Base-by-base conservation (phyloP, 2,797 vertebrate genomes). In the Rhinogobio ventralis region DNA sequence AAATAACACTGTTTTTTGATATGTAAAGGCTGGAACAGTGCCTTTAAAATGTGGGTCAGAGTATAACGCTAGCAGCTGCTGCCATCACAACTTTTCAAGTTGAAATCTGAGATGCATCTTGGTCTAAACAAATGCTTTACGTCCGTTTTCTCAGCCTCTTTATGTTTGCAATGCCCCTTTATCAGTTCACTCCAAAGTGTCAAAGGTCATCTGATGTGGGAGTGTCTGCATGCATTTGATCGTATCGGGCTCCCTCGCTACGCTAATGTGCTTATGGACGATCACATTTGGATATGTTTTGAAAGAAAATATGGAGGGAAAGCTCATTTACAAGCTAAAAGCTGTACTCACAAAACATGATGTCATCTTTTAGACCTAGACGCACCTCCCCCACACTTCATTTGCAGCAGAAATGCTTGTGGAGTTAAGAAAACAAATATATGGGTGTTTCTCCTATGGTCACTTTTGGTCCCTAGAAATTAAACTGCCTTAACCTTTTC, bases 11-110 rank as follows among this genome's bases (percentile, higher is more conserved):
- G 46, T 72, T 84, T 72, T 83, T 42, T 71, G 77, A 84, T 76
- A 87, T 83, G 79, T 55, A 73, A 68, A 76, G 39, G 39, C 11
- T 73, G 83, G 81, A 86, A 72, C 42, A 45, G 55, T 78, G 75
- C 69, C 42, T 39, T 60, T 77, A 15, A 80, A 79, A 85, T 86
- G 57, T 82, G 77, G 77, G 81, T 86, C 87, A 82, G 51, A 71
- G 51, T 19, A 71, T 53, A 81, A 82, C 60, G 62, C 20, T n/a
- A 28, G 33, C 20, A 77, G 64, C 64, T 72, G 83, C 82, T 68
- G n/a, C 8, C 20, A 15, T 60, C 25, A 6, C 30, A 53, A 66
- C 30, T 45, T 42, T 76, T 46, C 55, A 86, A 53, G n/a, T 36
- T 76, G 72, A 76, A 66, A 83, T 66, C 17, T 39, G 71, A 69